Evolutionary conservation across 2,888 invertebrate species (phyloP).

Genomic region (Megalurothrips usitatus): DNA sequence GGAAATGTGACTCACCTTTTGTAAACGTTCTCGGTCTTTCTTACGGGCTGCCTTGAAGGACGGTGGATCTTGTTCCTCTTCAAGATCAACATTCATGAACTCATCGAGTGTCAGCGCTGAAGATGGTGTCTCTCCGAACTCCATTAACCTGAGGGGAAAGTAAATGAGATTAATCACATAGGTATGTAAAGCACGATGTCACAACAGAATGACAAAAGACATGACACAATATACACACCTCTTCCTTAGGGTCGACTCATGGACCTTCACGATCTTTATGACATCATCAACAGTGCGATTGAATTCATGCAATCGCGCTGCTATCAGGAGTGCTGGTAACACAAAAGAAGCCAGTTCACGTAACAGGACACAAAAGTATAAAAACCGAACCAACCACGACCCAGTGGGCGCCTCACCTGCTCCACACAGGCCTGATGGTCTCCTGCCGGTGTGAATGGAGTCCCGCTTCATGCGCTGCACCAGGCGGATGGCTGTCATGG

Average conservation of each 20-base stretch:
- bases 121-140: constrained; percentile 96
- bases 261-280: constrained; percentile 91
- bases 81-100: constrained; percentile 93
- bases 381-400: not conserved
- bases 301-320: constrained; percentile 89
- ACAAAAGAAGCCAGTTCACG: constrained; percentile 31
- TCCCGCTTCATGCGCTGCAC: constrained; percentile 98
- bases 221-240: constrained; percentile 48
- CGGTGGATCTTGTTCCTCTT: constrained; percentile 94
- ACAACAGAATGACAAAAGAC: not conserved
- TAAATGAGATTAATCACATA: not conserved
- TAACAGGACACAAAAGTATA: not conserved
- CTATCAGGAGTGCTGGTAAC: constrained; percentile 79
- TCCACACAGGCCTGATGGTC: constrained; percentile 96
- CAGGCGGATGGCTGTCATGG: constrained; percentile 87
- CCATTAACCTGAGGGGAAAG: constrained; percentile 60
- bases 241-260: constrained; percentile 88
- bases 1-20: constrained; percentile 54
- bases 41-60: constrained; percentile 87
- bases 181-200: not conserved
- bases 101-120: constrained; percentile 92
- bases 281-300: constrained; percentile 80
- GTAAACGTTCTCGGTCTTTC: constrained; percentile 78
- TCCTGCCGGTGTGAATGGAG: constrained; percentile 91
- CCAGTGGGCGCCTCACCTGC: constrained; percentile 62